Conservation (phyloP, 2,797 vertebrate genomes). For the Hyperoplus immaculatus region DNA sequence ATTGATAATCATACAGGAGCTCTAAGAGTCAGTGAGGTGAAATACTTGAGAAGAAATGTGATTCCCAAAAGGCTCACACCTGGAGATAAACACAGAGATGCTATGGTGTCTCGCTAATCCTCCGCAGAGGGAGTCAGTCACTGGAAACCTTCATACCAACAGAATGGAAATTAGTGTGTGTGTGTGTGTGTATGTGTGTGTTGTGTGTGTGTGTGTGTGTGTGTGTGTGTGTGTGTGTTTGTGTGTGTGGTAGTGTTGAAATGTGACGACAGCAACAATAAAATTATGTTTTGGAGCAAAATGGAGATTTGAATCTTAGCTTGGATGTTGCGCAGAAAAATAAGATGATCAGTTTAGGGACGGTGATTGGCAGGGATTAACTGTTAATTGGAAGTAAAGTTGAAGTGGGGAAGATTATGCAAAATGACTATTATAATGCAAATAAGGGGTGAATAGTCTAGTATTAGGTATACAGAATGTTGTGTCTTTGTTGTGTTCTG, state of each 20-base stretch:
- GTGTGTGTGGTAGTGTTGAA: not conserved
- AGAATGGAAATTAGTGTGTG: not conserved
- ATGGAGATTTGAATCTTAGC: constrained; percentile 29
- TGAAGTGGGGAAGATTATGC: constrained; percentile 59
- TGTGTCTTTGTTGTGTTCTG: not conserved
- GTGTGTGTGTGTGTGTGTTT: too few relatives aligned
- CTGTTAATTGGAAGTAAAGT: constrained; percentile 43
- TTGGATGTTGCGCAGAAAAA: constrained; percentile 20
- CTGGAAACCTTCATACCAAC: constrained; percentile 22
- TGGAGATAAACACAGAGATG: constrained; percentile 31
- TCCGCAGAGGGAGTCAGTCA: constrained; percentile 35
- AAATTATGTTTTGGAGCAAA: not conserved
- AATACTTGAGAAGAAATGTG: constrained; percentile 12
- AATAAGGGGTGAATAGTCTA: constrained; percentile 16
- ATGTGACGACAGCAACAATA: constrained; percentile 3
- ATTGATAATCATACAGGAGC: not conserved
- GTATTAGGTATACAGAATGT: not conserved
- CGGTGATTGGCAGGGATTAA: constrained; percentile 72
- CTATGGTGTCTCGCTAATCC: constrained; percentile 32
- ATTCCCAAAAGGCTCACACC: constrained; percentile 20
- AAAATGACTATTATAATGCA: constrained; percentile 60
- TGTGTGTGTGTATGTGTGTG: too few relatives aligned
- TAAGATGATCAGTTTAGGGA: constrained; percentile 28
- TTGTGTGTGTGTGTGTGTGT: too few relatives aligned
- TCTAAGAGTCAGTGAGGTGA: constrained; percentile 15